Evolutionary conservation across 2,113 vertebrate species (phyloP), one percentile per base, ranked within the genome.

Genomic region (Entomyzon cyanotis): DNA sequence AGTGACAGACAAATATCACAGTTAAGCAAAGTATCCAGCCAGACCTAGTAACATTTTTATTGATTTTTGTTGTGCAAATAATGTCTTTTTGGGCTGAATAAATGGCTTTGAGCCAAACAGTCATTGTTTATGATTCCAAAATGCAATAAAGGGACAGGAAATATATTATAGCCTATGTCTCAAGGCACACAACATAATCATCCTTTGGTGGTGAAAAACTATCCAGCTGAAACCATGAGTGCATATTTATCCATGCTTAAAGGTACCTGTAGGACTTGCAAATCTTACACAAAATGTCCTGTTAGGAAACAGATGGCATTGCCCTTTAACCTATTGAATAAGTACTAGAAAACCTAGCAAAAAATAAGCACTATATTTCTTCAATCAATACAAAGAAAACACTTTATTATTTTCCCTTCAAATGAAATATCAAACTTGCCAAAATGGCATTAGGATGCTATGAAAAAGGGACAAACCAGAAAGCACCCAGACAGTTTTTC

Each of bases 1-100:
- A 98, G 98, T 99, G 99, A 99, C 98, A 99, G 99, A 99, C 99
- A 99, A 99, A 99, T 99, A 99, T 99, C 99, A 99, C 99, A 98
- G 98, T 98, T 98, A 98, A 98, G 98, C 98, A 98, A 98, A 98
- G 98, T 98, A 98, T 98, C 98, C 98, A 98, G 98, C 97, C 98
- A 98, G 98, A 98, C 98, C 98, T 98, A 98, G 98, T 98, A 99
- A 98, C 98, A 98, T 98, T 98, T 98, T 98, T 99, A 99, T 99
- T 99, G 99, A 99, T 99, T 99, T 98, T 98, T 98, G 98, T 98
- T 97, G 98, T 98, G 98, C 98, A 99, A 99, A 99, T 99, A 99
- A 99, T 99, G 99, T 98, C 99, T 99, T 98, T 98, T 99, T 99
- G 98, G 98, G 98, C 98, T 98, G 98, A 99, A 99, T 99, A 99